Percentiles rank a stretch among this genome's conserved stretches.
Evolutionary conservation across 1,140 invertebrate genomes (phyloP).

Genomic region (Aphidius gifuensis): DNA sequence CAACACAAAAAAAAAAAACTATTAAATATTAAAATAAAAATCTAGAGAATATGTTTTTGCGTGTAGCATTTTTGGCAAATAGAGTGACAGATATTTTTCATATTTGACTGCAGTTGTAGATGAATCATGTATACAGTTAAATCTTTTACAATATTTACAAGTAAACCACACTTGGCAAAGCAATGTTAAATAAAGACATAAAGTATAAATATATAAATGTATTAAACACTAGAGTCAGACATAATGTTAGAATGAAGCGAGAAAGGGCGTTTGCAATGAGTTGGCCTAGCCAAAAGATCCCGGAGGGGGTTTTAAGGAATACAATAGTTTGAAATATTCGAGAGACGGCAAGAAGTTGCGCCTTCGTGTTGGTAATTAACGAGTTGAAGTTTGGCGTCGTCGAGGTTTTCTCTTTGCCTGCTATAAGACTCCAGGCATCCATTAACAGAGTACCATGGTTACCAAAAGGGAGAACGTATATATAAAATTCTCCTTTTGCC

Average conservation of each 20-base stretch:
- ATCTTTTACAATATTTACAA: no score
- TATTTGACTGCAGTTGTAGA: no score
- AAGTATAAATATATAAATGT: slow-evolving; percentile 6
- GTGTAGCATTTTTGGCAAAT: no score
- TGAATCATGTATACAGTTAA: no score
- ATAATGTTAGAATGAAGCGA: slow-evolving; percentile 1
- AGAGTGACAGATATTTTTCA: no score
- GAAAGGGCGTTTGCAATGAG: slow-evolving; percentile 8
- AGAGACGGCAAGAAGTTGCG: slow-evolving; percentile 54
- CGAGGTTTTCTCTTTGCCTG: slow-evolving; percentile 28
- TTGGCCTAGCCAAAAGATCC: slow-evolving; percentile 8
- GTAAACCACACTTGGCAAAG: slow-evolving; percentile 10
- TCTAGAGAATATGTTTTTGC: no score
- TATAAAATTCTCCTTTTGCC: slow-evolving; percentile 48
- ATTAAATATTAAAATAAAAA: no score
- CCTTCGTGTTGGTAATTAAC: slow-evolving; percentile 56
- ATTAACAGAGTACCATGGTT: slow-evolving; percentile 54
- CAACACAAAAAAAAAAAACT: no score
- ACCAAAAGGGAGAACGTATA: slow-evolving; percentile 34
- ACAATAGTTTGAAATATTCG: slow-evolving; percentile 59
- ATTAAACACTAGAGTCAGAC: slow-evolving; percentile 5
- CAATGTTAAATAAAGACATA: slow-evolving; percentile 6
- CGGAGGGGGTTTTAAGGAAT: slow-evolving; percentile 48
- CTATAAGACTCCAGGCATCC: slow-evolving; percentile 44
- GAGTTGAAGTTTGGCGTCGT: slow-evolving; percentile 57